phyloP scores from a whole-genome alignment of 2,888 invertebrate species.

The Formica aserva region DNA sequence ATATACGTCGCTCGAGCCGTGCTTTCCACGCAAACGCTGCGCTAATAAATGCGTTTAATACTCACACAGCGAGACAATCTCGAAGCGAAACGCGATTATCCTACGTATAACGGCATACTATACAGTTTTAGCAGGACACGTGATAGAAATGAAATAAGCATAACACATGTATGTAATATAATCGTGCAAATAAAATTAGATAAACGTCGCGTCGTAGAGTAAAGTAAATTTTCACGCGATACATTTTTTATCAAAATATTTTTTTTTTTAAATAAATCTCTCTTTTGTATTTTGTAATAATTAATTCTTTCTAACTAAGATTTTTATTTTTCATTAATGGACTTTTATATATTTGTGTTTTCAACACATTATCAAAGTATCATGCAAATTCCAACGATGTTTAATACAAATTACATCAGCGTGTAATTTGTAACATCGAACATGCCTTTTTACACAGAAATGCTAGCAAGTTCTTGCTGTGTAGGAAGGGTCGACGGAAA shows the following conservation, averaged over 20 bases:
- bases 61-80: conserved; percentile 18
- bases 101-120: not conserved
- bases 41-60: conserved; percentile 45
- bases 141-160: not conserved
- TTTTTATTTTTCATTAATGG: not conserved
- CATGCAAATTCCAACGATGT: not conserved
- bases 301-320: not conserved
- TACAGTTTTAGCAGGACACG: conserved; percentile 4
- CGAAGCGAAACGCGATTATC: conserved; percentile 29
- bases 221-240: not conserved
- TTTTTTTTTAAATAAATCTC: not conserved
- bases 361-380: not conserved
- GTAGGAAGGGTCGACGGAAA: conserved; percentile 39
- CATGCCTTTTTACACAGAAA: conserved; percentile 18
- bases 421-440: not conserved
- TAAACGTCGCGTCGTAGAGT: not conserved
- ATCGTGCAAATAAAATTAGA: not conserved
- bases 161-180: not conserved
- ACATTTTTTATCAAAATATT: not conserved
- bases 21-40: conserved; percentile 20
- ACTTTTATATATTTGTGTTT: not conserved
- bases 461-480: conserved; percentile 3
- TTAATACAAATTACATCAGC: conserved; percentile 8
- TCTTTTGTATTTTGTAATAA: not conserved
- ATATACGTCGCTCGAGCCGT: conserved; percentile 27